These are phyloP conservation scores for Oncorhynchus masou DNA, from an alignment of 2,113 vertebrate genomes.

Conservation along the genomic window DNA sequence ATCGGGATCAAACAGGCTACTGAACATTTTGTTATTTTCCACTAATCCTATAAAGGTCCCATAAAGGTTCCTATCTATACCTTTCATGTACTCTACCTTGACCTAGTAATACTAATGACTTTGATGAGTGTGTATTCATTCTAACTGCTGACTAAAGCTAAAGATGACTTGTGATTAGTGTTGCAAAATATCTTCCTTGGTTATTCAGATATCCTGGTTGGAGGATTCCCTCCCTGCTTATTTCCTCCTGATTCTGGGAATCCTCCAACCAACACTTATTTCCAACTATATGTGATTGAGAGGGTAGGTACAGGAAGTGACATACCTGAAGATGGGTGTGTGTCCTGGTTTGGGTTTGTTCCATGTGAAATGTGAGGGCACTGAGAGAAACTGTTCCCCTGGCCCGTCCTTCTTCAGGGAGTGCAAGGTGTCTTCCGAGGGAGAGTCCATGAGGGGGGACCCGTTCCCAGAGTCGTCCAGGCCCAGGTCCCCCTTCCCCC, in stretches of 20 bases:
- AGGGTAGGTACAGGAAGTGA: slow-evolving; percentile 21
- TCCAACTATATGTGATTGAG: not conserved
- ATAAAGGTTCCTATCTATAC: not conserved
- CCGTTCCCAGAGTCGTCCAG: slow-evolving; percentile 87
- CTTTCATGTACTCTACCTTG: not conserved
- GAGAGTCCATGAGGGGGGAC: slow-evolving; percentile 85
- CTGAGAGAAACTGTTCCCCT: slow-evolving; percentile 94
- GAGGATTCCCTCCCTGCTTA: too few species aligned
- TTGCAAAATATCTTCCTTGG: too few species aligned
- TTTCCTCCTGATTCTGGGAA: too few species aligned
- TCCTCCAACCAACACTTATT: too few species aligned
- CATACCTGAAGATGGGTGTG: slow-evolving; percentile 95
- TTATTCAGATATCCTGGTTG: too few species aligned
- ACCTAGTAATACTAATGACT: not conserved
- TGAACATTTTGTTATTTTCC: too few species aligned
- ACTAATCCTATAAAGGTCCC: too few species aligned
- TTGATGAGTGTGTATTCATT: not conserved
- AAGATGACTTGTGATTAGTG: too few species aligned
- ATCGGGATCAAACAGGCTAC: too few species aligned
- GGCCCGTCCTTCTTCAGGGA: slow-evolving; percentile 89
- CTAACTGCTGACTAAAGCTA: not conserved
- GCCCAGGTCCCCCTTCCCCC: slow-evolving; percentile 85
- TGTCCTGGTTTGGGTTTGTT: slow-evolving; percentile 98
- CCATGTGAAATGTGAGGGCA: slow-evolving; percentile 97
- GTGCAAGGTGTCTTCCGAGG: slow-evolving; percentile 85